Evolutionary conservation across 2,113 vertebrate species (phyloP), one percentile per base, ranked within the genome.

Genomic region (Podocnemis expansa): DNA sequence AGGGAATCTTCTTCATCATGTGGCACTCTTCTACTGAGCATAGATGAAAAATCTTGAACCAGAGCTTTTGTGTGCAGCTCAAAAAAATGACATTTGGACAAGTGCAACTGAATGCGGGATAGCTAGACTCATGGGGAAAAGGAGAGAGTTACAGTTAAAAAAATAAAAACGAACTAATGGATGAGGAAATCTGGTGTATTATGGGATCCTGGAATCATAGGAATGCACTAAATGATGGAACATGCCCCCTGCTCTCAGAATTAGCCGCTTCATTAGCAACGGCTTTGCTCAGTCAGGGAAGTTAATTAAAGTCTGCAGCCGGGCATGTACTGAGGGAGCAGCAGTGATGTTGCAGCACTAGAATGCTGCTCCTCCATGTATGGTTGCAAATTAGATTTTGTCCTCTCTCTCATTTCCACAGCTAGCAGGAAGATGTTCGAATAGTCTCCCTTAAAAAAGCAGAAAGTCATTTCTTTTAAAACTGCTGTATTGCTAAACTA

Each of bases 221-320:
- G 45, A 91, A 87, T 78, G 55, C 82, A 27, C 70, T 80, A 94
- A 93, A 80, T 93, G 95, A 93, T 95, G 84, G 55, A 96, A 90
- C 85, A 91, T 91, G 89, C 84, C 91, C 96, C 80, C 95, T 95
- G 95, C 95, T 95, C 96, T 97, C 91, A 87, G 85, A 96, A 96
- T 95, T 95, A 94, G 87, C 43, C 1, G 90, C 96, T 96, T 97
- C 95, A 96, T 98, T 97, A 97, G 90, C 89, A 85, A 91, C 17
- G 7, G 60, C 94, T 93, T 90, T 95, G 94, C 83, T 95, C 94
- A 96, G 95, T 85, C 96, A 91, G 92, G 89, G 87, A 97, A 97
- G 94, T 97, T 98, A 97, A 97, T 96, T 97, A 94, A 97, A 97
- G 95, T 96, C 92, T 90, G 92, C 90, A 91, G 94, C 93, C 78